phyloP scores from a whole-genome alignment of 2,888 invertebrate genomes.

The Adineta ricciae region DNA sequence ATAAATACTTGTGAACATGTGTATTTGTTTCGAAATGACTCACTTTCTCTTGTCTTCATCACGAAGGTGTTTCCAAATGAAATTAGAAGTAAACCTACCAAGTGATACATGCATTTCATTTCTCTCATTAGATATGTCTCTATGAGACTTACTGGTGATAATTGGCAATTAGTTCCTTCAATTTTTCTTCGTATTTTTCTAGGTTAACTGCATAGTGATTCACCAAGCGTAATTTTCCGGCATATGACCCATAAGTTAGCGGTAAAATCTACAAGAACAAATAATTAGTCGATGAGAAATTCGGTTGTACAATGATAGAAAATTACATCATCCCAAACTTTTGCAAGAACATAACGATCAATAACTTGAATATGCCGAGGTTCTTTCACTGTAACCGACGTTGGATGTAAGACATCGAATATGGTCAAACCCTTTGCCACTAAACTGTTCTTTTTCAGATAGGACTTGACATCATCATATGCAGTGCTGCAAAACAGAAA shows the following conservation, averaged over 20 bases:
- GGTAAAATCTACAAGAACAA: background rate
- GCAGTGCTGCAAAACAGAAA: background rate
- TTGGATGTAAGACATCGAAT: background rate
- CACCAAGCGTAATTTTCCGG: background rate
- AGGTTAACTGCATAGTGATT: conserved; percentile 4
- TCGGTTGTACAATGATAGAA: too few relatives aligned
- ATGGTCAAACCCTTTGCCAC: background rate
- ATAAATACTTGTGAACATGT: too few relatives aligned
- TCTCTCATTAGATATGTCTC: background rate
- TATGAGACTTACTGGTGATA: background rate
- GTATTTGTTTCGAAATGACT: too few relatives aligned
- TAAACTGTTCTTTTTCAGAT: background rate
- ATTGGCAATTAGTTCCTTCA: background rate
- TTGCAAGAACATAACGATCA: background rate
- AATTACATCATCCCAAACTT: conserved; percentile 22
- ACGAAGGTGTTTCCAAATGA: background rate
- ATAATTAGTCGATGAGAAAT: too few relatives aligned
- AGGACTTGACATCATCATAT: background rate
- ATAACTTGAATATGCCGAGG: background rate
- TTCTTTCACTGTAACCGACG: background rate
- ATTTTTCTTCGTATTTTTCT: background rate
- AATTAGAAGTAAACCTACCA: background rate
- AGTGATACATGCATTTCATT: background rate
- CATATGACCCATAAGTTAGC: background rate
- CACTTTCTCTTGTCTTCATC: background rate